phyloP scores from a whole-genome alignment of 2,888 invertebrate species.

The Gastracanthus pulcherrimus region DNA sequence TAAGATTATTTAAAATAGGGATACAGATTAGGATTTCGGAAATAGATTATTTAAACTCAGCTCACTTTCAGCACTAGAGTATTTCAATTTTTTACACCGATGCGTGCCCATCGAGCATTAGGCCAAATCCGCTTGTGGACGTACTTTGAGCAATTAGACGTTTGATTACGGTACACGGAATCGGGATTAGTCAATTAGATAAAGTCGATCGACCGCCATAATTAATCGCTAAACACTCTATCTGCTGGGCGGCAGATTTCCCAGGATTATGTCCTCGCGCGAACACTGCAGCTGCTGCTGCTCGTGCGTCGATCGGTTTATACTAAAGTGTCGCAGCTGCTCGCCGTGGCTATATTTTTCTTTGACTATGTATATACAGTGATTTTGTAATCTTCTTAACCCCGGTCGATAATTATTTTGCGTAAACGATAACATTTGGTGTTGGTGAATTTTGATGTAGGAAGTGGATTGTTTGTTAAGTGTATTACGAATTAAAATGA shows the following conservation, averaged over 20 bases:
- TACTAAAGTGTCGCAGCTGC: background rate
- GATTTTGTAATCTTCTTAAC: background rate
- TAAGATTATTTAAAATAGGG: background rate
- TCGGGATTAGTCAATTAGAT: conserved; percentile 43
- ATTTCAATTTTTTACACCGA: too few relatives aligned
- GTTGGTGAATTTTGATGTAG: background rate
- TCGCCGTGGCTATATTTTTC: background rate
- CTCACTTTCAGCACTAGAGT: too few relatives aligned
- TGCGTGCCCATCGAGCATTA: too few relatives aligned
- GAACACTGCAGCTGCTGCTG: too few relatives aligned
- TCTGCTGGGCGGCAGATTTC: conserved; percentile 6
- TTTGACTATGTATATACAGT: too few relatives aligned
- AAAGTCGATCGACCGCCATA: conserved; percentile 43
- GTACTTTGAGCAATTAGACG: conserved; percentile 3
- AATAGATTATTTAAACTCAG: too few relatives aligned
- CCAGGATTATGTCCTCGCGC: conserved; percentile 26
- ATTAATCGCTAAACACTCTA: conserved; percentile 38
- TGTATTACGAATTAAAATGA: too few relatives aligned
- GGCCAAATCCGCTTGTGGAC: background rate
- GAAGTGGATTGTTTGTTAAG: too few relatives aligned
- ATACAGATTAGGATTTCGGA: background rate
- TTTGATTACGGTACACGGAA: background rate
- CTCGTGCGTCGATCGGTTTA: background rate
- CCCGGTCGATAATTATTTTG: background rate
- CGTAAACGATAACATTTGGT: too few relatives aligned